phyloP scores from a whole-genome alignment of 2,113 vertebrate genomes.

The Thomomys bottae region DNA sequence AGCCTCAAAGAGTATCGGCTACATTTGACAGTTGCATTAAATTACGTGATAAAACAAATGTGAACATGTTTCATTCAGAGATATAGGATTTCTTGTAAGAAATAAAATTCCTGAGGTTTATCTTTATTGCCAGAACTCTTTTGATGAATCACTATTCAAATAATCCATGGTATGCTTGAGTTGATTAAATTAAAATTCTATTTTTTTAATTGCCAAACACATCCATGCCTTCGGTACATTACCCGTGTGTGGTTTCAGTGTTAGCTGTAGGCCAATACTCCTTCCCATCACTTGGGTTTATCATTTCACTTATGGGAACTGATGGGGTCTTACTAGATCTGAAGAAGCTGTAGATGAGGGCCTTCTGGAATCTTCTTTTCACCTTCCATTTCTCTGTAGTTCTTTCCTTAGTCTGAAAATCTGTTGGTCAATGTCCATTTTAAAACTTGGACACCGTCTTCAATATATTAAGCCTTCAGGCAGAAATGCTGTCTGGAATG shows the following conservation, averaged over 20 bases:
- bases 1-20: neutral
- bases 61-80: slow-evolving; percentile 39
- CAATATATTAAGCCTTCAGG: neutral
- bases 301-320: slow-evolving; percentile 4
- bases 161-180: slow-evolving; percentile 20
- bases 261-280: neutral
- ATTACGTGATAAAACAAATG: neutral
- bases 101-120: slow-evolving; percentile 7
- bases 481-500: neutral
- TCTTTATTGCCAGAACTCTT: neutral
- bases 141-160: slow-evolving; percentile 12
- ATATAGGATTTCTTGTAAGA: slow-evolving; percentile 6
- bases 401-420: neutral
- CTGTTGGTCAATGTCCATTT: neutral
- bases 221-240: neutral
- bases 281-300: neutral
- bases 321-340: neutral
- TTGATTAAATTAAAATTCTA: slow-evolving; percentile 22
- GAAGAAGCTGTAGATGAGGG: neutral
- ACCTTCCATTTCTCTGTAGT: neutral
- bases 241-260: neutral
- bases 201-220: neutral
- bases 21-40: neutral
- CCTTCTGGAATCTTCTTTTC: slow-evolving; percentile 15
- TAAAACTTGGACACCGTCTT: neutral